These are phyloP conservation scores for Zoroaster sp. DNA, from an alignment of 53 echinoderm and acorn worm genomes.

Conservation along the genomic window DNA sequence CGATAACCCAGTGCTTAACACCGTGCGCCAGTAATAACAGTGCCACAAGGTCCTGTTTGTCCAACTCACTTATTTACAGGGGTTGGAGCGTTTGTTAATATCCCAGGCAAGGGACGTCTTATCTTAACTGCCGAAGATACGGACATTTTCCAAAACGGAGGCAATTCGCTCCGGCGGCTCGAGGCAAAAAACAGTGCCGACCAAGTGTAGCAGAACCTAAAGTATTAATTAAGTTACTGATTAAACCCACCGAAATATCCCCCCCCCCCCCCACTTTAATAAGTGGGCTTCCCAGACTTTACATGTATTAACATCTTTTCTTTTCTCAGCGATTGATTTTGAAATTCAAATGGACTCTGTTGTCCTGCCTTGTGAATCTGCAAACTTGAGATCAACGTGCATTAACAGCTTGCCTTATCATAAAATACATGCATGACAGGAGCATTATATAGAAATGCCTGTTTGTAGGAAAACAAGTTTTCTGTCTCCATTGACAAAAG, in stretches of 20 bases:
- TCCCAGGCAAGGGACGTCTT: not conserved
- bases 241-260: not conserved
- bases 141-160: not conserved
- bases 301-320: not conserved
- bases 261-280: not conserved
- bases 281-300: not conserved
- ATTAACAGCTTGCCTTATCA: too few relatives aligned
- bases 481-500: too few relatives aligned
- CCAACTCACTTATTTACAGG: constrained; percentile 9
- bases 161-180: not conserved
- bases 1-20: constrained; percentile 31
- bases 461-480: too few relatives aligned
- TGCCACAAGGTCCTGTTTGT: constrained; percentile 38
- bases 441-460: too few relatives aligned
- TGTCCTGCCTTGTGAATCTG: too few relatives aligned
- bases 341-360: too few relatives aligned
- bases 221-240: constrained; percentile 30
- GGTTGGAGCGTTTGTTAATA: constrained; percentile 16
- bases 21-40: constrained; percentile 46
- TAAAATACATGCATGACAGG: too few relatives aligned
- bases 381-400: too few relatives aligned
- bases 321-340: not conserved
- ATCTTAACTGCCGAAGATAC: not conserved
- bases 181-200: not conserved
- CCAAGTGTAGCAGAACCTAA: not conserved